Percentiles rank a stretch among this genome's conserved stretches.
phyloP scores from a whole-genome alignment of 2,888 invertebrate species.

The Zhuqinia jingwanae region DNA sequence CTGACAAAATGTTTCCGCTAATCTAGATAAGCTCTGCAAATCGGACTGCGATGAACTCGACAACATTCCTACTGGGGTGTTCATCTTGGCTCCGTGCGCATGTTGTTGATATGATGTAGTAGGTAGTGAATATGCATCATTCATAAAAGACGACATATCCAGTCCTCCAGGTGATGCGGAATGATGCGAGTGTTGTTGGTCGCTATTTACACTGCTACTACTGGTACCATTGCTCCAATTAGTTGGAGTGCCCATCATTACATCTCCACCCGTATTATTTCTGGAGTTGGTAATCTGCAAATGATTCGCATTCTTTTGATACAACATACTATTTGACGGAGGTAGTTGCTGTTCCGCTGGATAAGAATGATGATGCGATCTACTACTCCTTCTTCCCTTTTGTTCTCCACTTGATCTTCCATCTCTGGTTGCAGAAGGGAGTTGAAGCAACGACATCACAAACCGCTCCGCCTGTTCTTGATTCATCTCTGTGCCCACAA shows the following conservation, averaged over 20 bases:
- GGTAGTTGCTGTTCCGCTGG: slow-evolving; percentile 72
- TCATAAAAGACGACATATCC: background rate
- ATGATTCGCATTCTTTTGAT: slow-evolving; percentile 72
- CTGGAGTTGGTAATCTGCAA: slow-evolving; percentile 76
- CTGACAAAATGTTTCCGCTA: slow-evolving; percentile 59
- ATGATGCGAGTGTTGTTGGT: background rate
- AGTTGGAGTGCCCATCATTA: slow-evolving; percentile 59
- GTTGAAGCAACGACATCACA: slow-evolving; percentile 74
- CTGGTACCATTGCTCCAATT: slow-evolving; percentile 33
- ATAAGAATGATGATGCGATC: slow-evolving; percentile 37
- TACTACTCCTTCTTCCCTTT: background rate
- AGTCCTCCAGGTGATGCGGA: background rate
- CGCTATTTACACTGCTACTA: background rate
- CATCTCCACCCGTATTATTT: slow-evolving; percentile 76
- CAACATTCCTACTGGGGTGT: background rate
- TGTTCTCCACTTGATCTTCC: background rate
- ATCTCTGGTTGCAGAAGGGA: slow-evolving; percentile 6
- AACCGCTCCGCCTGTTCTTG: slow-evolving; percentile 73
- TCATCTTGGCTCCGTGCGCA: background rate
- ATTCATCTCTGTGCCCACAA: slow-evolving; percentile 73
- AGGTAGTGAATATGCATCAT: slow-evolving; percentile 14
- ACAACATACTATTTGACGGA: slow-evolving; percentile 65
- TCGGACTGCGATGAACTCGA: slow-evolving; percentile 44
- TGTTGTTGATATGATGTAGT: background rate
- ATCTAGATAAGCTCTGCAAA: slow-evolving; percentile 63